Percentiles rank a stretch among this genome's conserved stretches.
These are phyloP conservation scores for Melieria picta DNA, from an alignment of 2,888 invertebrate genomes.

Conservation along the genomic window DNA sequence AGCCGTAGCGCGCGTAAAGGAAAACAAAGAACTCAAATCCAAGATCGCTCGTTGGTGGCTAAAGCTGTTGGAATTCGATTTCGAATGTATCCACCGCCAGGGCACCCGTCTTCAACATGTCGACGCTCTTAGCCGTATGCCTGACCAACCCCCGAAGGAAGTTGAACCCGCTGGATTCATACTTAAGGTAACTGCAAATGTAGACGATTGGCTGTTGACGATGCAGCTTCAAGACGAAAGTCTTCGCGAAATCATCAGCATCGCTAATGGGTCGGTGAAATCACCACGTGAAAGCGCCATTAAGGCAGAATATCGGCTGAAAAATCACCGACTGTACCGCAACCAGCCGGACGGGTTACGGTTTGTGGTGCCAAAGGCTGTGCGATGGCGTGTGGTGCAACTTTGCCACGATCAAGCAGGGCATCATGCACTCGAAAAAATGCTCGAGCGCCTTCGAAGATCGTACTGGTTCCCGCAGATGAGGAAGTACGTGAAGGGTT, in stretches of 20 bases:
- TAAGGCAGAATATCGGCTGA: no score
- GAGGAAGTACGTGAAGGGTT: neutral
- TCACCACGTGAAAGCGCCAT: no score
- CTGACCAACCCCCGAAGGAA: conserved; percentile 22
- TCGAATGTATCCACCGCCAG: no score
- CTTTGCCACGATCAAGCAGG: conserved; percentile 7
- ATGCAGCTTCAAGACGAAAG: conserved; percentile 35
- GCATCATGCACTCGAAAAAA: conserved; percentile 4
- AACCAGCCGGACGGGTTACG: no score
- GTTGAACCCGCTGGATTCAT: conserved; percentile 21
- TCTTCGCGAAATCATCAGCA: conserved; percentile 17
- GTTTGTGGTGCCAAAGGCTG: conserved; percentile 8
- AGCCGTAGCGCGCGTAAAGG: conserved; percentile 12
- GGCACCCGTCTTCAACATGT: conserved; percentile 21
- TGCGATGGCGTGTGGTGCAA: neutral
- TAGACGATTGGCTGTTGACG: conserved; percentile 35
- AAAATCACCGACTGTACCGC: neutral
- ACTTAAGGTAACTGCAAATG: conserved; percentile 16
- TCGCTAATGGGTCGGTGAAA: neutral
- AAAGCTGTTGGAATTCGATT: no score
- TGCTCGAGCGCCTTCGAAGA: neutral
- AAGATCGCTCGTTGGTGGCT: conserved; percentile 35
- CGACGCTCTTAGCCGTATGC: conserved; percentile 31
- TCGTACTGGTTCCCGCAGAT: neutral
- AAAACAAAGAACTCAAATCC: conserved; percentile 17